phyloP scores from a whole-genome alignment of 2,113 vertebrate species.

The Catharus fuscescens region DNA sequence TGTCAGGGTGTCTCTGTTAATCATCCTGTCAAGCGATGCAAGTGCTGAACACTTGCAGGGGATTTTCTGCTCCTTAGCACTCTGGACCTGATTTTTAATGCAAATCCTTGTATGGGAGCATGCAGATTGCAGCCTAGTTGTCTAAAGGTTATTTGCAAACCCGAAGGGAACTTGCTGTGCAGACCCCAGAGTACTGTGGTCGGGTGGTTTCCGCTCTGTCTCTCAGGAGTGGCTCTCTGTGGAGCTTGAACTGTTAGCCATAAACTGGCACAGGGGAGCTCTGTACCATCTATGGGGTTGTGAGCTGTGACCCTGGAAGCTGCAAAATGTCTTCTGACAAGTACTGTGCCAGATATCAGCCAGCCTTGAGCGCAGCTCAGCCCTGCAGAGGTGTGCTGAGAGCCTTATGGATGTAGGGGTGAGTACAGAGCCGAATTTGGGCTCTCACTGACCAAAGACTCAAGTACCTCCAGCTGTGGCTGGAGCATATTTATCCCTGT shows the following conservation, averaged over 20 bases:
- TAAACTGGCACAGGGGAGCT: rapidly evolving
- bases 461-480: not conserved
- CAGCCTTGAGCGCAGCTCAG: not conserved
- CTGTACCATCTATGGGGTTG: not conserved
- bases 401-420: not conserved
- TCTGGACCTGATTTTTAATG: not conserved
- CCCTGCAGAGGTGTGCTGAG: not conserved
- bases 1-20: not conserved
- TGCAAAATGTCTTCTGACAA: not conserved
- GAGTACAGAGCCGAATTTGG: not conserved
- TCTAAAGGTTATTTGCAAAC: not conserved
- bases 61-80: not conserved
- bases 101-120: not conserved
- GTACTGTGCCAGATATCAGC: not conserved
- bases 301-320: not conserved
- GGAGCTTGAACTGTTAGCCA: not conserved
- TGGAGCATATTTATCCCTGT: not conserved
- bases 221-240: not conserved
- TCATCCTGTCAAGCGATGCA: not conserved
- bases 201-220: rapidly evolving
- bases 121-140: not conserved
- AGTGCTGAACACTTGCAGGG: not conserved
- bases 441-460: not conserved
- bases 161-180: not conserved
- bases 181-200: not conserved